Evolutionary conservation across 2,113 vertebrate species (phyloP).

Genomic region (Trichechus manatus): DNA sequence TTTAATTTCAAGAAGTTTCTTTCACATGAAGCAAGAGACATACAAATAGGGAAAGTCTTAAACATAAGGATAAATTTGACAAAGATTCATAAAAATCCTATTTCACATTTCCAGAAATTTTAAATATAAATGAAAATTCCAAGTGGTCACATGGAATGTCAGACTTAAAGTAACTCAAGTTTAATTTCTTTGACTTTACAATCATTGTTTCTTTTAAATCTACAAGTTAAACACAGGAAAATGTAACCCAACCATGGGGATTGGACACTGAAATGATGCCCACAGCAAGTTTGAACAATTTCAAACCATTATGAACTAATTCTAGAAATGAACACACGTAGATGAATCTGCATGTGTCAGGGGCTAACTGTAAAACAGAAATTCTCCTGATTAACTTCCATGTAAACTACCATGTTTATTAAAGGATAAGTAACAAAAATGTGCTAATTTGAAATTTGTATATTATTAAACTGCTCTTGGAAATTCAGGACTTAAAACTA

Average conservation of each 20-base stretch:
- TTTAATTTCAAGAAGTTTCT: constrained; percentile 24
- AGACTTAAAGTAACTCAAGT: constrained; percentile 7
- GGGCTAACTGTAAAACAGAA: background rate
- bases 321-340: background rate
- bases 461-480: background rate
- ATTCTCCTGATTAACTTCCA: background rate
- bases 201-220: constrained; percentile 47
- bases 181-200: background rate
- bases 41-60: constrained; percentile 1
- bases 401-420: background rate
- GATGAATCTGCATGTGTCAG: background rate
- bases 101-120: constrained; percentile 30
- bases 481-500: background rate
- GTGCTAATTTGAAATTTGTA: background rate
- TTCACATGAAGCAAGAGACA: constrained; percentile 20
- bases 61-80: background rate
- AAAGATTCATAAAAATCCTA: constrained; percentile 14
- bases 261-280: background rate
- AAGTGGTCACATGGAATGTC: background rate
- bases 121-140: constrained; percentile 35
- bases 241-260: background rate
- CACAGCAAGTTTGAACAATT: constrained; percentile 12
- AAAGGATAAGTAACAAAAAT: constrained; percentile 31
- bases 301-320: background rate
- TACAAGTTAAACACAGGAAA: background rate